Conservation (phyloP, 2,888 invertebrate species). For the Agrotis segetum region DNA sequence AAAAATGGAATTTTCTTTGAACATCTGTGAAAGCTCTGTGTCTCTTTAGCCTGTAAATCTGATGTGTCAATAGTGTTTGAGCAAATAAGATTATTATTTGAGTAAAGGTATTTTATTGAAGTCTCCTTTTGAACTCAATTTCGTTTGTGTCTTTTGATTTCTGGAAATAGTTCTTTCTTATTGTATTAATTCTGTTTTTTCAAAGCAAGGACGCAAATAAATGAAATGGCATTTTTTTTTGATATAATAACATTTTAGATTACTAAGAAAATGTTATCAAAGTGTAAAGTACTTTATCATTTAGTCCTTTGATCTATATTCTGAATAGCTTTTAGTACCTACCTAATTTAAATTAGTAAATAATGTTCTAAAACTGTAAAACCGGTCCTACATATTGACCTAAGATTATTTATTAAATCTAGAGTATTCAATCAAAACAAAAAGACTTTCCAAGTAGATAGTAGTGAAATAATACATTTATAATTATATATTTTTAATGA, state of each 20-base stretch:
- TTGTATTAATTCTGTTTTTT: neutral
- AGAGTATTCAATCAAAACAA: neutral
- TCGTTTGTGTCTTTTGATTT: neutral
- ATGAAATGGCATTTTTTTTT: neutral
- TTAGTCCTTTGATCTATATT: neutral
- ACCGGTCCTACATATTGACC: neutral
- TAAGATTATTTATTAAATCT: neutral
- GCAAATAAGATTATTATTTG: slow-evolving; percentile 32
- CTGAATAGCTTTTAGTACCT: neutral
- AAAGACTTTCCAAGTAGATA: neutral
- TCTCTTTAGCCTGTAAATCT: slow-evolving; percentile 23
- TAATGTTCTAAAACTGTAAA: neutral
- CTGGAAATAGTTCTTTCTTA: neutral
- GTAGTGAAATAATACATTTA: too few relatives aligned
- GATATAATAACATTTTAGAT: neutral
- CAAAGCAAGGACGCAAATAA: neutral
- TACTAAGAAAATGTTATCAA: neutral
- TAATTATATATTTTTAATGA: too few relatives aligned
- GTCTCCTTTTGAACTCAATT: slow-evolving; percentile 8
- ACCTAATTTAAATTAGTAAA: slow-evolving; percentile 4
- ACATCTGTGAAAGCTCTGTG: slow-evolving; percentile 26
- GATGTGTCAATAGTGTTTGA: slow-evolving; percentile 35
- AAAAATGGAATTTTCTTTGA: slow-evolving; percentile 42
- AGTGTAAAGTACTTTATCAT: neutral
- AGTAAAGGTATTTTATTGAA: slow-evolving; percentile 9